Conservation (phyloP, 2,797 vertebrate genomes). For the Epinephelus awoara region DNA sequence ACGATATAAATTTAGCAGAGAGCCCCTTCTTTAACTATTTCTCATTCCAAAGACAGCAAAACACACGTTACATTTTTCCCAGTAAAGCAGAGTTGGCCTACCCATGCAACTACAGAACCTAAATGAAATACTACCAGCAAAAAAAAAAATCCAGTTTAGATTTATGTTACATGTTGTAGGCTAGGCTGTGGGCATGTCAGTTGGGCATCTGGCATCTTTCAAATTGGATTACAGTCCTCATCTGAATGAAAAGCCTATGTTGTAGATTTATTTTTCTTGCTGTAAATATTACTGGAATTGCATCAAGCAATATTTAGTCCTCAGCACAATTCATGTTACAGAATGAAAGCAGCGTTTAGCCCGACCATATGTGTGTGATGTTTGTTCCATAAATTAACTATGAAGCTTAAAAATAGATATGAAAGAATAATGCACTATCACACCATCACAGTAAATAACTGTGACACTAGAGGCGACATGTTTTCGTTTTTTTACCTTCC, state of each 20-base stretch:
- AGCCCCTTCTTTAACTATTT: too few relatives aligned
- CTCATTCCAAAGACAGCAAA: neutral
- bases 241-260: slow-evolving; percentile 17
- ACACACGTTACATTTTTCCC: slow-evolving; percentile 6
- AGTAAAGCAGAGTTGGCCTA: neutral
- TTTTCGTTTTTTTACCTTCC: neutral
- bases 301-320: slow-evolving; percentile 26
- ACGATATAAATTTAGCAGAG: too few relatives aligned
- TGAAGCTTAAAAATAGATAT: slow-evolving; percentile 35
- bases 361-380: neutral
- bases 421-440: slow-evolving; percentile 18
- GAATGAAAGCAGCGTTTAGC: slow-evolving; percentile 31
- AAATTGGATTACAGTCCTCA: slow-evolving; percentile 38
- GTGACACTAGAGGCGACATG: slow-evolving; percentile 35
- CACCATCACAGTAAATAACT: slow-evolving; percentile 48
- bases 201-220: slow-evolving; percentile 41
- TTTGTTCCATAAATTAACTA: slow-evolving; percentile 34
- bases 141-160: neutral
- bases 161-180: slow-evolving; percentile 20
- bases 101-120: neutral
- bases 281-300: slow-evolving; percentile 24
- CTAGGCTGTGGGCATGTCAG: slow-evolving; percentile 25
- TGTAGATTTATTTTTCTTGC: slow-evolving; percentile 30
- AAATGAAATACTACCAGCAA: slow-evolving; percentile 11
- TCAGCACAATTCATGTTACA: slow-evolving; percentile 3